These are phyloP conservation scores for Enteromius thamalakanensis DNA, from an alignment of 2,797 vertebrate species.

Conservation along the genomic window DNA sequence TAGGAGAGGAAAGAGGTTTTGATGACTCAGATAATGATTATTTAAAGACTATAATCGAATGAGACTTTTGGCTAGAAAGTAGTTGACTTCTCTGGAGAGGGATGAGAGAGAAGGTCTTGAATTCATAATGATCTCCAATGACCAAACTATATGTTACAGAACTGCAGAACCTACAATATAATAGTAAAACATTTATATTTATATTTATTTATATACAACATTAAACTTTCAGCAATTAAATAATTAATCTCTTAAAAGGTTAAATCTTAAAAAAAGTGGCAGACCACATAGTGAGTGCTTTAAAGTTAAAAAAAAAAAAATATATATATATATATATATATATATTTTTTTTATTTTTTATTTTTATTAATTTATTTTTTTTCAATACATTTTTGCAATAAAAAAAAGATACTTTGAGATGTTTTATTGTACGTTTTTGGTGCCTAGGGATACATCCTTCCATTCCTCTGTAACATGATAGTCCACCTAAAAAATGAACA, in stretches of 20 bases:
- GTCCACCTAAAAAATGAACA: too few species aligned
- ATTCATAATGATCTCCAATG: constrained; percentile 3
- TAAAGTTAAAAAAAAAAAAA: too few species aligned
- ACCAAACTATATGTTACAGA: not conserved
- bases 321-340: too few species aligned
- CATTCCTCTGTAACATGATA: not conserved
- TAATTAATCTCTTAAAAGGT: not conserved
- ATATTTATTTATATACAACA: not conserved
- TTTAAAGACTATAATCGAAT: constrained; percentile 30
- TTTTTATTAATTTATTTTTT: not conserved
- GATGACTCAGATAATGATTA: constrained; percentile 36
- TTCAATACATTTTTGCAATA: not conserved
- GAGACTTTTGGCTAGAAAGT: constrained; percentile 17
- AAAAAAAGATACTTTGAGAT: not conserved
- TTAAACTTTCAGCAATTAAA: not conserved
- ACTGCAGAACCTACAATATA: not conserved
- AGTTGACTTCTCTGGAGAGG: constrained; percentile 16
- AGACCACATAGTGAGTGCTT: not conserved
- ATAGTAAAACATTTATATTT: not conserved
- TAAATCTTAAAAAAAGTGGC: not conserved
- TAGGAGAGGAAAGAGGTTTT: constrained; percentile 9
- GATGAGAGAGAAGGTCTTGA: constrained; percentile 12
- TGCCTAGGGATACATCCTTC: not conserved
- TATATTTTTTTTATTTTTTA: too few species aligned
- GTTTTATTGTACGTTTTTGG: constrained; percentile 12